phyloP scores from a whole-genome alignment of 2,797 vertebrate species.

The Gambusia yucatana region DNA sequence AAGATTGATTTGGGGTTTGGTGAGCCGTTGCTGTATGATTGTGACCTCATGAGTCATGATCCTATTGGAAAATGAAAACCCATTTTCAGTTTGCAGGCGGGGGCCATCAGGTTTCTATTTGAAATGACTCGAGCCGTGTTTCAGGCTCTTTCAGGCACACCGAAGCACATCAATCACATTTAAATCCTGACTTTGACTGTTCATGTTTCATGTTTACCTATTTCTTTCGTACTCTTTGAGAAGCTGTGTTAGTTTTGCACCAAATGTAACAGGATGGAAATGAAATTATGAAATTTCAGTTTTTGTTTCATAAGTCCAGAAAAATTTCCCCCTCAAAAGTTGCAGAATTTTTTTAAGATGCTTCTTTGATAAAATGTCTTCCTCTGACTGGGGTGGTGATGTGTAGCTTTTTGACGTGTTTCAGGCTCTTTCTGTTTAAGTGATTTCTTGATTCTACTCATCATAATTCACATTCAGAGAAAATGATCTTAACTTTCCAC shows the following conservation, averaged over 20 bases:
- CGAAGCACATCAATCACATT: no score
- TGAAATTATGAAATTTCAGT: background rate
- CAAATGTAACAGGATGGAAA: background rate
- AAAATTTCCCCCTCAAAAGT: background rate
- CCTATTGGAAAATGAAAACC: no score
- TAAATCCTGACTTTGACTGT: background rate
- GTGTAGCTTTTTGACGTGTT: background rate
- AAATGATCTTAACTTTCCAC: background rate
- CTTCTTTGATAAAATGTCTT: background rate
- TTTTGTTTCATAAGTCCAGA: background rate
- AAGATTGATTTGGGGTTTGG: no score
- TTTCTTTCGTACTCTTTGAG: background rate
- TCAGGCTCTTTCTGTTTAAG: background rate
- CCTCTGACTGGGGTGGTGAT: background rate
- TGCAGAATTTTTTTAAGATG: background rate
- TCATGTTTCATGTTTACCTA: background rate
- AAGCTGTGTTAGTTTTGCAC: background rate
- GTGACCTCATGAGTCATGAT: no score
- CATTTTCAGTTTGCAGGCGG: background rate
- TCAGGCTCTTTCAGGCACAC: background rate
- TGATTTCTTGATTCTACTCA: background rate
- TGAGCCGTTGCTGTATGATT: no score
- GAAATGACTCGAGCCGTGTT: no score
- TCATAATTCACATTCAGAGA: background rate
- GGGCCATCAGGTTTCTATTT: no score